Conservation (phyloP, 2,888 invertebrate genomes). For the Dasysyrphus albostriatus region DNA sequence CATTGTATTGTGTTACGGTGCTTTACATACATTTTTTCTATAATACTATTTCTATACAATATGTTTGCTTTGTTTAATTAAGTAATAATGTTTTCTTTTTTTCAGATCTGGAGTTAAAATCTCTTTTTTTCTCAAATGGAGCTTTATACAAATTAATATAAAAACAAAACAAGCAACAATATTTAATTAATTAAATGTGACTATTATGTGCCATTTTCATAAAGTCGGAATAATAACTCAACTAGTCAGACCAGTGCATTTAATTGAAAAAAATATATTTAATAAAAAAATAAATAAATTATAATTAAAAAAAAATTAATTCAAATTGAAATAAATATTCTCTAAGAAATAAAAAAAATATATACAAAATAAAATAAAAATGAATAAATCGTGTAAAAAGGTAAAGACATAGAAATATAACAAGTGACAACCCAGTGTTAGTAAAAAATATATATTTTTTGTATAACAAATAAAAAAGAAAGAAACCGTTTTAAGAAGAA, state of each 20-base stretch:
- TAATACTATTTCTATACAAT: too few species aligned
- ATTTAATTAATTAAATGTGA: constrained; percentile 2
- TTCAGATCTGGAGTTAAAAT: too few species aligned
- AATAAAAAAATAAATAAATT: constrained; percentile 1
- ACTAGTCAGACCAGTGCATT: constrained; percentile 70
- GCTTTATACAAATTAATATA: too few species aligned
- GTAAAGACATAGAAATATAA: neutral
- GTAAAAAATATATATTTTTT: neutral
- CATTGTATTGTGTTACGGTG: too few species aligned
- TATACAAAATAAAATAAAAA: neutral
- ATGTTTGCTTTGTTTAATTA: too few species aligned
- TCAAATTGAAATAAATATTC: neutral
- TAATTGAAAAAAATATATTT: constrained; percentile 23
- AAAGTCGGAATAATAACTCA: constrained; percentile 50
- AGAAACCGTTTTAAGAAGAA: constrained; percentile 30
- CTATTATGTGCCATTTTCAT: constrained; percentile 61
- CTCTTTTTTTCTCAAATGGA: neutral
- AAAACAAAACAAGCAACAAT: neutral
- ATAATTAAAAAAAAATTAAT: constrained; percentile 1
- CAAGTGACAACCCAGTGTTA: neutral
- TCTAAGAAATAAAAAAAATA: too few species aligned
- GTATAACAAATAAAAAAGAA: neutral
- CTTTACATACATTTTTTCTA: too few species aligned
- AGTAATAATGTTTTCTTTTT: too few species aligned
- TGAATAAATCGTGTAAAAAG: neutral